Percentiles rank a stretch among this genome's conserved stretches.
Conservation (phyloP, 2,113 vertebrate genomes). For the Cebidichthys violaceus region DNA sequence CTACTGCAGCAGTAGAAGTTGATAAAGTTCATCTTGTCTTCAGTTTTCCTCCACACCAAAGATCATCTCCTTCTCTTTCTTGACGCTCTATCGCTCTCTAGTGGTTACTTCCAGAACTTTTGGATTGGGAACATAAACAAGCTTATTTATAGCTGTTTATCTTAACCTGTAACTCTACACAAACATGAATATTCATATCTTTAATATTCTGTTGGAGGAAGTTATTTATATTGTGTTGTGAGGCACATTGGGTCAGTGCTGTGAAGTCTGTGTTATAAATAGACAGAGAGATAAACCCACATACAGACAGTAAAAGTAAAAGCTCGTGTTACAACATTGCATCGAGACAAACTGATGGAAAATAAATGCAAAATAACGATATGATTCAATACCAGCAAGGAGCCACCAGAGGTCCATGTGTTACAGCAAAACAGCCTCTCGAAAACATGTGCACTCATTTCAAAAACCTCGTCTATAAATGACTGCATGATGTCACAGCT, state of each 20-base stretch:
- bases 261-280: background rate
- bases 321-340: background rate
- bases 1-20: background rate
- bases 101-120: conserved; percentile 33
- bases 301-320: background rate
- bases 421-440: background rate
- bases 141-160: background rate
- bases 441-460: background rate
- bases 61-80: background rate
- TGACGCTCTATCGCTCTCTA: conserved; percentile 52
- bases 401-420: conserved; percentile 60
- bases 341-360: background rate
- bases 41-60: background rate
- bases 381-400: conserved; percentile 24
- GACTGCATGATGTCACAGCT: background rate
- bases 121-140: background rate
- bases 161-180: background rate
- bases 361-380: background rate
- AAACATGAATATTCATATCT: background rate
- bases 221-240: background rate
- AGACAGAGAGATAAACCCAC: background rate
- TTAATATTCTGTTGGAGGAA: background rate
- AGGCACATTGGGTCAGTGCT: background rate
- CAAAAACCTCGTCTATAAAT: background rate
- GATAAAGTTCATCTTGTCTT: background rate